Base-by-base conservation (phyloP, 2,888 invertebrate species). In the Microchrysa polita region DNA sequence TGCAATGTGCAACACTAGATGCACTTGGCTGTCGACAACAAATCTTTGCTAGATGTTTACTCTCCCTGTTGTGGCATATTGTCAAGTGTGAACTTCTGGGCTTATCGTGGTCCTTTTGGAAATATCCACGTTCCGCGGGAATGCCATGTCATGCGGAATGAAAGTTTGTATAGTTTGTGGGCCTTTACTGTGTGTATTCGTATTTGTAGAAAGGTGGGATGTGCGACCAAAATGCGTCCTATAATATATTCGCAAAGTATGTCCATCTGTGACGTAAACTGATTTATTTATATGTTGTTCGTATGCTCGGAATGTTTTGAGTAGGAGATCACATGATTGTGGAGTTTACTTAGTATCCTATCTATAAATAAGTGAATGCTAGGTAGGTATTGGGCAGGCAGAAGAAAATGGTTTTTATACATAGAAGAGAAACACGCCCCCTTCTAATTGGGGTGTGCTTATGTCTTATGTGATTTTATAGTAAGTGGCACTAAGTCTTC, bases 121-220 rank as follows among this genome's bases (percentile, higher is more conserved):
- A 22, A 53, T 27, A 16, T 23, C 5, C 42, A 14, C n/a, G 40
- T 63, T 65, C 18, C 5, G n/a, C 16, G 44, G 9, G 22, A 44
- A 16, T 0, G 44, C 22, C 5, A 20, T 0, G 44, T 14, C 5
- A 20, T 27, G 12, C 18, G 40, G 18, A 40, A 40, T 69, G 55
- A 53, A 55, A n/a, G 1, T 18, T 34, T 57, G n/a, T n/a, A n/a
- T n/a, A n/a, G n/a, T n/a, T n/a, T n/a, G n/a, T n/a, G n/a, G n/a
- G n/a, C n/a, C n/a, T n/a, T 42, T 22, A 10, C 4, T 34, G 27
- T 20, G 44, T 55, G 65, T 10, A 69, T 7, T 2, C 42, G 40
- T 69, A 55, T 69, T 55, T 40, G 22, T 18, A 12, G 53, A 69
- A 69, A 40, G 40, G 69, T 69, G 69, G 69, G 69, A 34, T 20